Conservation (phyloP, 2,797 vertebrate genomes). For the Chaenodraco wilsoni region DNA sequence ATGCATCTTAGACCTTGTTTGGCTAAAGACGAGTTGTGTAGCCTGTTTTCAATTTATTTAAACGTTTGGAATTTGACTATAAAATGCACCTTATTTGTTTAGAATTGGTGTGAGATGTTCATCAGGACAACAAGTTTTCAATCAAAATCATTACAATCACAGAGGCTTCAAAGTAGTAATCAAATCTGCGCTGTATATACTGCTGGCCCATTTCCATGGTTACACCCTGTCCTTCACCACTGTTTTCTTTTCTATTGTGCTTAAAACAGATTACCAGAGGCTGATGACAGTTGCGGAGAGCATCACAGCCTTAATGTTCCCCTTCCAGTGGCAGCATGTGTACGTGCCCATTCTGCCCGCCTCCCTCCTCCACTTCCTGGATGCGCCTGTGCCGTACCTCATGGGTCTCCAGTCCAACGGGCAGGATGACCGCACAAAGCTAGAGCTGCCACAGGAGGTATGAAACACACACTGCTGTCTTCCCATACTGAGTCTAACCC, state of each 20-base stretch:
- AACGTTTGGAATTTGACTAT: neutral
- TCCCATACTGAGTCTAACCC: neutral
- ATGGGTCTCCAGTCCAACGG: constrained; percentile 99
- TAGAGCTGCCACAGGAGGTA: constrained; percentile 99
- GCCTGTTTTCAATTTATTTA: neutral
- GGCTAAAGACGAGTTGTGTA: neutral
- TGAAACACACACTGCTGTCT: neutral
- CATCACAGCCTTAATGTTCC: constrained; percentile 99
- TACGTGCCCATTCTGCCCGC: constrained; percentile 98
- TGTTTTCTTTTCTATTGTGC: constrained; percentile 15
- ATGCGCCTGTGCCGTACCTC: constrained; percentile 97
- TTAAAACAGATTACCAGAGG: constrained; percentile 94
- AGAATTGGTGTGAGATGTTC: neutral
- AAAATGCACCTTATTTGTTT: neutral
- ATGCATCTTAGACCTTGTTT: neutral
- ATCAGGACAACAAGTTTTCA: neutral
- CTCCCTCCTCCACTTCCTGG: constrained; percentile 98
- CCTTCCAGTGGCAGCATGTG: constrained; percentile 99
- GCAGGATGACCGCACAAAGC: constrained; percentile 94
- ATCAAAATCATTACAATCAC: neutral
- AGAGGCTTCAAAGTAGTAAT: neutral
- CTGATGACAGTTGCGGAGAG: constrained; percentile 99
- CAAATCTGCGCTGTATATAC: neutral
- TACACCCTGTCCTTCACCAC: neutral
- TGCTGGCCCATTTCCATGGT: neutral